Evolutionary conservation across 2,888 invertebrate genomes (phyloP), one percentile per base, ranked within the genome.

Genomic region (Notodonta dromedarius): DNA sequence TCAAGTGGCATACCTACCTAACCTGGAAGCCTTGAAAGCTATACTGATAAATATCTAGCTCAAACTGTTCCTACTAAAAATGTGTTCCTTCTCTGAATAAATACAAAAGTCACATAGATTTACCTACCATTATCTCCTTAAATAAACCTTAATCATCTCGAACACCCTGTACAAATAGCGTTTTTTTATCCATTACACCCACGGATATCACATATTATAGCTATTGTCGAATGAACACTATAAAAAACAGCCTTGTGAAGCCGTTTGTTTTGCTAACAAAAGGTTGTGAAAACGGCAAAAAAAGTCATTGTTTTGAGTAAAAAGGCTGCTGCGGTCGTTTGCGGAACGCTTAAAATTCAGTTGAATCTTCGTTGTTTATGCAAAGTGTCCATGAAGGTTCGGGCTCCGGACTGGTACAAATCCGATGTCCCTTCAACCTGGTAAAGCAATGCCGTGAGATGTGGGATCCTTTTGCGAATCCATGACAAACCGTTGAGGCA

Each of bases 221-320:
- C 52, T 13, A 52, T 32, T 4, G 32, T 32, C 8, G 14, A 52
- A 52, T 32, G 9, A 52, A 32, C 11, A 9, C 32, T 9, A 13
- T 12, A 52, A 50, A 50, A 63, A 61, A 51, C 60, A 59, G 61
- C 70, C 65, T 71, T 69, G 69, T 57, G 56, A 50, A 62, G 52
- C n/a, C 61, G 63, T 68, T 67, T 67, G 65, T 71, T 69, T 63
- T 66, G 56, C 24, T 58, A 16, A 55, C 72, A 16, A 68, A 70
- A 70, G 65, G 65, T 70, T 65, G 63, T 52, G 57, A 56, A 61
- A 61, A 65, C 58, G 58, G 39, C 55, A 58, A 68, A 60, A 66
- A 65, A 57, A 52, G 52, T 54, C 54, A 54, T 54, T 54, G 54
- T 54, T 54, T 39, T n/a, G 39, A 52, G 39, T 54, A 54, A n/a